These are phyloP conservation scores for Myripristis jacobus DNA, from an alignment of 2,797 vertebrate genomes.

Conservation along the genomic window DNA sequence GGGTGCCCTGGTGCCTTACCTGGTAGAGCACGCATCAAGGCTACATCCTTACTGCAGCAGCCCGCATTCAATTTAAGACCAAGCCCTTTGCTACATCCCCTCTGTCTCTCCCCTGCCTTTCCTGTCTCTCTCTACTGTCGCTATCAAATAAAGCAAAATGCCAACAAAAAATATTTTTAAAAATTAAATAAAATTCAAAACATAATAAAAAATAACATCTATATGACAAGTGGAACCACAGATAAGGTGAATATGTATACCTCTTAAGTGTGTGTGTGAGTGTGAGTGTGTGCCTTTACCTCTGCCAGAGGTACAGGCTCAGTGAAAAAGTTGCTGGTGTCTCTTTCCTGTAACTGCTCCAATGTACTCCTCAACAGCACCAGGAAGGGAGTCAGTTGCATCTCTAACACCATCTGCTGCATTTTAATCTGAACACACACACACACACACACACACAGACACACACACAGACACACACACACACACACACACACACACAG, in stretches of 20 bases:
- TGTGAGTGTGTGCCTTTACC: slow-evolving; percentile 78
- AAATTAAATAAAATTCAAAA: no score
- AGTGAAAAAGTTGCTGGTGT: slow-evolving; percentile 98
- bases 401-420: slow-evolving; percentile 96
- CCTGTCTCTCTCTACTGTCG: no score
- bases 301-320: slow-evolving; percentile 97
- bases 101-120: no score
- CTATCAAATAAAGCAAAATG: no score
- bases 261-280: not conserved
- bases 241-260: not conserved
- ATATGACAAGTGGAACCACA: not conserved
- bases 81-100: no score
- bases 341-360: slow-evolving; percentile 97
- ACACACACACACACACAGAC: slow-evolving; percentile 6
- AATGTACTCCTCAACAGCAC: slow-evolving; percentile 94
- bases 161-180: no score
- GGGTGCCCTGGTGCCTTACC: no score
- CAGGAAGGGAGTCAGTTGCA: slow-evolving; percentile 97
- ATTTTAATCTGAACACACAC: slow-evolving; percentile 91
- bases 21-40: no score
- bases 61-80: no score
- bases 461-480: not conserved
- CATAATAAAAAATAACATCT: not conserved
- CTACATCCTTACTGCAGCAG: no score
- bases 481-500: not conserved